Base-by-base conservation (phyloP, 2,113 vertebrate genomes). In the Rana temporaria region DNA sequence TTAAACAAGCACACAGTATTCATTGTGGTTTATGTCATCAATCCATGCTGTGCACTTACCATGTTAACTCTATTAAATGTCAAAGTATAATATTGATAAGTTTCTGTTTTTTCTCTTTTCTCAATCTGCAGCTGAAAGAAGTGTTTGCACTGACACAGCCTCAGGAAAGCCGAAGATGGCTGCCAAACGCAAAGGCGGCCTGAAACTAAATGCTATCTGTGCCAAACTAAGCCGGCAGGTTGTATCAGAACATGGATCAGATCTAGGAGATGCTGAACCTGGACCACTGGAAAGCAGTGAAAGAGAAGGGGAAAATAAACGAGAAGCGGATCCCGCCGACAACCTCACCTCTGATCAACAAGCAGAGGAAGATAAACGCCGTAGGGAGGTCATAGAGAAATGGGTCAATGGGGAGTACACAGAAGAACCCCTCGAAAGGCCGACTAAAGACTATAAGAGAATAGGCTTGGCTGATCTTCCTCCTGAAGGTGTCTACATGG, bases 151-250 rank as follows among this genome's bases (percentile, higher is more conserved):
- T 91, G 96, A 98, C 95, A 91, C 93, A 88, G 95, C 95, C 92
- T 94, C 98, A 96, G 96, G 97, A 95, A 98, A 96, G 95, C 91
- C 96, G 91, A 93, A 96, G 52, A 99, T 99, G 98, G 98, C 98
- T 89, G 94, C 97, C 95, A 99, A 99, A 94, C 96, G 98, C 92
- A 99, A 99, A 96, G 97, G 98, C 89, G 98, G 98, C 96, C 95
- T 99, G 94, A 99, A 99, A 91, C 95, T 99, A 63, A 99, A 99
- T 0, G 98, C 97, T 85, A 99, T 99, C 94, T 99, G 98, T 89
- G 98, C 97, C 95, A 99, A 99, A 95, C 95, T 99, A 89, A 99
- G 97, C 92, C 97, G 97, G 86, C 98, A 99, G 91, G 97, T 99
- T 84, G 96, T 97, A 86, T 97, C 95, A 2, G 97, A 99, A 88